phyloP scores from a whole-genome alignment of 2,113 vertebrate species.

The Tonatia bakeri region DNA sequence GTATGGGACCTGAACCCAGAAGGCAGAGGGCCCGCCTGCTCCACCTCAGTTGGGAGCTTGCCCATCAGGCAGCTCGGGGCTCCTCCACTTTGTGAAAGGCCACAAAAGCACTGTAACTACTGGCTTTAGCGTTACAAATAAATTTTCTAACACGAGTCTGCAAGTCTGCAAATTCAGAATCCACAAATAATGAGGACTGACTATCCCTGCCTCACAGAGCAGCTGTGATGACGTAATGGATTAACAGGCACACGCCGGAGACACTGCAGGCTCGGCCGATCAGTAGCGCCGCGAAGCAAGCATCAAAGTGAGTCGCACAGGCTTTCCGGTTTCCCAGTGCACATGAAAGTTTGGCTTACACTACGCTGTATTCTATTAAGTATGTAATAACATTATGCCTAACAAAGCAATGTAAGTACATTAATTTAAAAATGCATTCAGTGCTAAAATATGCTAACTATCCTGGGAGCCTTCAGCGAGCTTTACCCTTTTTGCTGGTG shows the following conservation, averaged over 20 bases:
- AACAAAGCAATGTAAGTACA: background rate
- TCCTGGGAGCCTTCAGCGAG: background rate
- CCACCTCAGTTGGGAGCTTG: fast-evolving
- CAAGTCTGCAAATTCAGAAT: background rate
- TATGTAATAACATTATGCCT: no score
- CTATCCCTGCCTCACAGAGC: background rate
- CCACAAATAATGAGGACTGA: background rate
- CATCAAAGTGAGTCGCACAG: background rate
- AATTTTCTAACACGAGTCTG: background rate
- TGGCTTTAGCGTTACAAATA: background rate
- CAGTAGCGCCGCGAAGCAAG: background rate
- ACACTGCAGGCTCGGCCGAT: no score
- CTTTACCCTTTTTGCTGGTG: background rate
- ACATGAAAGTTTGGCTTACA: background rate
- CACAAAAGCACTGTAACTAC: background rate
- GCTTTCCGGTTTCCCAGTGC: background rate
- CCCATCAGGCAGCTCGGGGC: background rate
- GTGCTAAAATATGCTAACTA: background rate
- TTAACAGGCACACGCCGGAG: background rate
- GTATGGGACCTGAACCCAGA: background rate
- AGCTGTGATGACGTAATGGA: background rate
- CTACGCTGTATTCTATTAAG: background rate
- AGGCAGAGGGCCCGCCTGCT: background rate
- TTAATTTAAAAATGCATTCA: background rate
- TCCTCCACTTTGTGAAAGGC: background rate